phyloP scores from a whole-genome alignment of 2,888 invertebrate genomes.

The Scaptomyza tumidula region DNA sequence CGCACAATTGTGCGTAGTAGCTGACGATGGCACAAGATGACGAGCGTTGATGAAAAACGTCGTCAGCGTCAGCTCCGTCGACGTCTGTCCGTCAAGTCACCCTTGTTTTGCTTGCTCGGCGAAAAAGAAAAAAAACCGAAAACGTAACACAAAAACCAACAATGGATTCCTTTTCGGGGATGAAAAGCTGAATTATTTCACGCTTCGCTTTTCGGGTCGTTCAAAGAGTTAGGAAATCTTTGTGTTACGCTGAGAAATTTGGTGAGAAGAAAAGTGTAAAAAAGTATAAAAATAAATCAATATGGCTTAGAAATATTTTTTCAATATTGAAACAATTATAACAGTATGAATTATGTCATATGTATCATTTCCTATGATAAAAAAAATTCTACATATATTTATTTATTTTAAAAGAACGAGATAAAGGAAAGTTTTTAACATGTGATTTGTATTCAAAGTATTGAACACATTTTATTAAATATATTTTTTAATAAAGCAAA shows the following conservation, averaged over 20 bases:
- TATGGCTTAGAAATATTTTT: too few relatives aligned
- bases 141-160: conserved; percentile 58
- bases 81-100: conserved; percentile 82
- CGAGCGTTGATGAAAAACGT: conserved; percentile 81
- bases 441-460: too few relatives aligned
- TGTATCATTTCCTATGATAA: too few relatives aligned
- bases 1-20: conserved; percentile 69
- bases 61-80: conserved; percentile 63
- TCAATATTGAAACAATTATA: too few relatives aligned
- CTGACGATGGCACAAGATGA: conserved; percentile 80
- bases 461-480: too few relatives aligned
- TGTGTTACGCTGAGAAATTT: background rate
- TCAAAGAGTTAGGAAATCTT: conserved; percentile 22
- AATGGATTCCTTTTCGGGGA: conserved; percentile 71
- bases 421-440: too few relatives aligned
- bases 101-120: conserved; percentile 62
- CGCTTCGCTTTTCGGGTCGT: conserved; percentile 60
- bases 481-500: too few relatives aligned
- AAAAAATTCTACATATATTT: too few relatives aligned
- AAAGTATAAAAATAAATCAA: too few relatives aligned
- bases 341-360: too few relatives aligned
- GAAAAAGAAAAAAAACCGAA: conserved; percentile 33
- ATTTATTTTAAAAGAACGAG: too few relatives aligned
- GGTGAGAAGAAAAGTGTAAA: too few relatives aligned
- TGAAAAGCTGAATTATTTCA: conserved; percentile 73